These are phyloP conservation scores for Solea solea DNA, from an alignment of 2,113 vertebrate genomes.

Conservation along the genomic window DNA sequence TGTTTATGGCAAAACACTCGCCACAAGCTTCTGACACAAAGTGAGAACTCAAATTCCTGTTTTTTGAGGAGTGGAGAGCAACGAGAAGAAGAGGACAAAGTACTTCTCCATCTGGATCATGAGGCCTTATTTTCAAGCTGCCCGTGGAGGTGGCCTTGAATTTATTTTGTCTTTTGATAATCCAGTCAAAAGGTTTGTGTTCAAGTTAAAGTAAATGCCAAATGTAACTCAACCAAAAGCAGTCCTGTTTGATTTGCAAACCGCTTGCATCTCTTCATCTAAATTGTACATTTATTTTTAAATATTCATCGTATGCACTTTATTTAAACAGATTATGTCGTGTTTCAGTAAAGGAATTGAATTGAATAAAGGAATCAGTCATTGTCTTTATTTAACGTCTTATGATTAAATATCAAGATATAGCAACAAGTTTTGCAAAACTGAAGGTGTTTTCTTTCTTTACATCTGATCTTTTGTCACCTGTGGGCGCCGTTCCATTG, in stretches of 20 bases:
- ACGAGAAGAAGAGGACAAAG: neutral
- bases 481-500: constrained; percentile 30
- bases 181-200: neutral
- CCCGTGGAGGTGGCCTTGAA: neutral
- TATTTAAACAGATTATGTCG: constrained; percentile 38
- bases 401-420: too few relatives aligned
- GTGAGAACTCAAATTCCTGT: constrained; percentile 24
- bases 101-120: constrained; percentile 10
- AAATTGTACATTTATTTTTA: constrained; percentile 4
- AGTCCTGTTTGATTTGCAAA: constrained; percentile 1
- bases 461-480: neutral
- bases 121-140: constrained; percentile 41
- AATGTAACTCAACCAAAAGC: constrained; percentile 49
- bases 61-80: constrained; percentile 11
- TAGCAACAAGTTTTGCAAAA: too few relatives aligned
- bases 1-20: constrained; percentile 6
- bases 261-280: neutral
- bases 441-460: neutral
- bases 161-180: neutral
- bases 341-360: constrained; percentile 13
- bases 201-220: constrained; percentile 38
- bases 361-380: constrained; percentile 46
- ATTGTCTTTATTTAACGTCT: neutral
- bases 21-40: constrained; percentile 27
- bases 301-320: constrained; percentile 41